Base-by-base conservation (phyloP, 1,140 invertebrate species). In the Neotoxoptera formosana region DNA sequence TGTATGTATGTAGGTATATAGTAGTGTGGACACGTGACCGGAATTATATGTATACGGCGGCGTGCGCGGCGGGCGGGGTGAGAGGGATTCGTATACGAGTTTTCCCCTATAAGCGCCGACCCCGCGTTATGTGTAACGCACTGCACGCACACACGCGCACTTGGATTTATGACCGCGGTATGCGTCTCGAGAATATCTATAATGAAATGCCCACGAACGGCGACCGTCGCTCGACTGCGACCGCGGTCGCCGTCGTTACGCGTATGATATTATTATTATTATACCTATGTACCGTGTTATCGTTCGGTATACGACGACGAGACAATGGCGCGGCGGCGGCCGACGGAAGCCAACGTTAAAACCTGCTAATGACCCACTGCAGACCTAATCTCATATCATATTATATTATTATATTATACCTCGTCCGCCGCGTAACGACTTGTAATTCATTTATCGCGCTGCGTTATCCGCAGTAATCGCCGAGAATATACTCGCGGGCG, bases 141-240 rank as follows among this genome's bases (percentile, higher is more conserved):
- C 25, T n/a, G 2, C 20, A 21, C 20, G 9, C 4, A 41, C 20
- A 2, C 17, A 41, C 8, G n/a, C 0, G 41, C 56, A 45, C 36
- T 90, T 90, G 53, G 89, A 90, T 90, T 90, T 90, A 90, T 90
- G 36, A 90, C n/a, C n/a, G n/a, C 89, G 89, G 89, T 67, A 36
- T 25, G 30, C 53, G 89, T 90, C 89, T 67, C 45, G 45, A 90
- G 89, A 67, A 90, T 90, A 90, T 53, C 86, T 53, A 51, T 36
- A n/a, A n/a, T n/a, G n/a, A n/a, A n/a, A 21, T n/a, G 47, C 7
- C 11, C 17, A n/a, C n/a, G 76, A n/a, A n/a, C 60, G 0, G 41
- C 83, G 9, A 30, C 1, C 83, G 11, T 6, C 81, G 7, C 36
- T 23, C 84, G 4, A 88, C 36, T 7, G 47, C 47, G 21, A 51